A percentile compares a stretch with the other conserved stretches of the same genome.
Conservation (phyloP, 2,797 vertebrate genomes). For the Phataginus tetradactyla region DNA sequence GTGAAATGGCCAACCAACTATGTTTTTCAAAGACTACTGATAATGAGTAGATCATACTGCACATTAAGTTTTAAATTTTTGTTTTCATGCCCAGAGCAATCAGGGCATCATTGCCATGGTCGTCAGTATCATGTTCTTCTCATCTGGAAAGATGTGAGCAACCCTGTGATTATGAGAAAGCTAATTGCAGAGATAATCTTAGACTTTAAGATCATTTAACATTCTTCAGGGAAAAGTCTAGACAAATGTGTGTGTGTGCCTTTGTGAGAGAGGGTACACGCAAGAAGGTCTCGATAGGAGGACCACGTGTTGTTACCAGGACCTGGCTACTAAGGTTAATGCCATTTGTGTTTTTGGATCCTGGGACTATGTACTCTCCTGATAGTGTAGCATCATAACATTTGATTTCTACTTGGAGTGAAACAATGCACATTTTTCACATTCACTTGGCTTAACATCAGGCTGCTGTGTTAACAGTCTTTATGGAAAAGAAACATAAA, state of each 20-base stretch:
- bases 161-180: constrained; percentile 48
- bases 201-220: constrained; percentile 49
- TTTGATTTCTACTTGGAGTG: constrained; percentile 32
- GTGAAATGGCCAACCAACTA: neutral
- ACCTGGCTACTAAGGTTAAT: neutral
- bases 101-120: constrained; percentile 18
- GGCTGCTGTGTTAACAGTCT: neutral
- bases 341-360: neutral
- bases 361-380: neutral
- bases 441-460: neutral
- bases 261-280: neutral
- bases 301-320: neutral
- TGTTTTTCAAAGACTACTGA: constrained; percentile 21
- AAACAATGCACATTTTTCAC: constrained; percentile 27
- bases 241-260: neutral
- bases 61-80: constrained; percentile 40
- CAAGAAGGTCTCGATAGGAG: neutral
- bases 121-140: constrained; percentile 44
- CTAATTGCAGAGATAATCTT: constrained; percentile 54
- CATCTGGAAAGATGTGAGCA: constrained; percentile 56
- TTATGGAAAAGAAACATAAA: neutral
- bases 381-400: neutral
- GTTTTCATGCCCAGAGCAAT: constrained; percentile 63
- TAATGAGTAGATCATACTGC: constrained; percentile 63
- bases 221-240: constrained; percentile 35